phyloP scores from a whole-genome alignment of 2,888 invertebrate species.

The Galeopsomyia nigrocyanea region DNA sequence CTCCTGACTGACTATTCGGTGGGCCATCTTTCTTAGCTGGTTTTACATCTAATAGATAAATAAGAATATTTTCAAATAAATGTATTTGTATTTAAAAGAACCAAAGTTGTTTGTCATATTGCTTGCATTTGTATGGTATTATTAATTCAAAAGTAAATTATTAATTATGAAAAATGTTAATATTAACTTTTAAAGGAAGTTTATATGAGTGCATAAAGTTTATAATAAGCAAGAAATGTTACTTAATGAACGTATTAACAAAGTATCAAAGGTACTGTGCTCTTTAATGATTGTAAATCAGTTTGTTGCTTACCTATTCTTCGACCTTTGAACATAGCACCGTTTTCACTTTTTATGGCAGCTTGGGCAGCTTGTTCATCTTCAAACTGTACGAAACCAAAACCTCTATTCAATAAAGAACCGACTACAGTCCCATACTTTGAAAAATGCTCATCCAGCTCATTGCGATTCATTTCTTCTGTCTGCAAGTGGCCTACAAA shows the following conservation, averaged over 20 bases:
- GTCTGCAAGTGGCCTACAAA: constrained; percentile 85
- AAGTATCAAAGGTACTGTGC: too few relatives aligned
- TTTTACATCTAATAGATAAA: constrained; percentile 59
- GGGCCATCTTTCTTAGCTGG: constrained; percentile 63
- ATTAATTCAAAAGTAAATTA: background rate
- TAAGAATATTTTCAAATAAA: constrained; percentile 24
- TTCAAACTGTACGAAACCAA: constrained; percentile 90
- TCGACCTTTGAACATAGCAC: constrained; percentile 79
- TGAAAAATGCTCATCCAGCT: constrained; percentile 82
- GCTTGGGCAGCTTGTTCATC: constrained; percentile 80
- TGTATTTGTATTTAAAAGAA: constrained; percentile 1
- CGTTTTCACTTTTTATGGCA: constrained; percentile 81
- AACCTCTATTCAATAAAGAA: constrained; percentile 81
- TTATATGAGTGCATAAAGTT: background rate
- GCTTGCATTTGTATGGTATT: too few relatives aligned
- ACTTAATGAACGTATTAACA: too few relatives aligned
- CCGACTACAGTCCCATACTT: constrained; percentile 81
- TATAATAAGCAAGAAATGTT: too few relatives aligned
- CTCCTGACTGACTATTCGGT: constrained; percentile 43
- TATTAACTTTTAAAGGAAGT: too few relatives aligned
- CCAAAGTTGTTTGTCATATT: background rate
- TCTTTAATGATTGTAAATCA: too few relatives aligned
- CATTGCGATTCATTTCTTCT: constrained; percentile 75
- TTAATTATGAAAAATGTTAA: constrained; percentile 72
- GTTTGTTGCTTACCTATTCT: constrained; percentile 72